Evolutionary conservation across 2,797 vertebrate genomes (phyloP), one percentile per base, ranked within the genome.

Genomic region (Capromys pilorides): DNA sequence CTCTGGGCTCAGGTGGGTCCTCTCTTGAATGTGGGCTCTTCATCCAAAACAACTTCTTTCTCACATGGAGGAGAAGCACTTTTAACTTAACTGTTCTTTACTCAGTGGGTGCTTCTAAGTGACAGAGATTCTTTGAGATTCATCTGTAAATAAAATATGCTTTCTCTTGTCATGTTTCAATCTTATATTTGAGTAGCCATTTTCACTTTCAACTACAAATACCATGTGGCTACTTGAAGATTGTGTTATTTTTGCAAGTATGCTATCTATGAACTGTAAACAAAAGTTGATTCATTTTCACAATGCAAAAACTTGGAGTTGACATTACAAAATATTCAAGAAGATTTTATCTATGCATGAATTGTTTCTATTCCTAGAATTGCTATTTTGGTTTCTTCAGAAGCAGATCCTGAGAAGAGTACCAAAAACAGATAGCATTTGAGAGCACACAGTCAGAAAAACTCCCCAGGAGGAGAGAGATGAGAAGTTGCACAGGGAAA

Each of bases 301-400:
- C 33, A 84, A 18, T 14, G 26, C 31, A 64, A 77, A 91, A 51
- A 18, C 16, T 66, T n/a, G 21, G 4, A 11, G 77, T 90, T 86
- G 64, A 81, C 49, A 83, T 94, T 36, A 91, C 33, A 81, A 84
- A 84, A 77, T 92, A 88, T 39, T 93, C 31, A 64, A 51, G n/a
- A 57, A 77, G 39, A 13, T 49, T 80, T 86, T 69, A 51, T 73
- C 5, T 18, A 39, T 49, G 22, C n/a, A 61, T n/a, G 11, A 59
- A 61, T 28, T 89, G 18, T 89, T 6, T 71, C 75, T 49, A 66
- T 88, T 92, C 33, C n/a, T 69, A 33, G 66, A 36, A 69, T 79
- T 9, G 71, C 62, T 49, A 66, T 81, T 90, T 73, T 12, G 10
- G 5, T 71, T 54, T 85, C 26, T 33, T 49, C 80, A 80, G 21